phyloP scores from a whole-genome alignment of 2,888 invertebrate species.

The Allacma fusca region DNA sequence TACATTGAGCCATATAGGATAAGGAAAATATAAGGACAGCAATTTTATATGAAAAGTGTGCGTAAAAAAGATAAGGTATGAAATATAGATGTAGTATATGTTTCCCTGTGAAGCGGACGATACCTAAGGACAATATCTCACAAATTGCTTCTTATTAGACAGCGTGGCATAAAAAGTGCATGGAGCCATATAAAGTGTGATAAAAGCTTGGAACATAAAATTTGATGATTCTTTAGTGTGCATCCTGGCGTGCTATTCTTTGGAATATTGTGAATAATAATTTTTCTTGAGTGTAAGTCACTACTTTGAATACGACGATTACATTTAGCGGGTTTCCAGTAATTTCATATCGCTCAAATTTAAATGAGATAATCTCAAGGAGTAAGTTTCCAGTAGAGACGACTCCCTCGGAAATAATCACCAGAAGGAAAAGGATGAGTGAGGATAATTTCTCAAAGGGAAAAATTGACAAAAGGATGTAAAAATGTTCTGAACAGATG shows the following conservation, averaged over 20 bases:
- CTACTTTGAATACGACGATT: neutral
- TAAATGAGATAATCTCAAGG: neutral
- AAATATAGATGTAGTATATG: too few species aligned
- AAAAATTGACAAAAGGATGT: slow-evolving; percentile 2
- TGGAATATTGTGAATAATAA: slow-evolving; percentile 10
- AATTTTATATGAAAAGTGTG: too few species aligned
- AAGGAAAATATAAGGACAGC: too few species aligned
- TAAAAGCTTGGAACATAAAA: neutral
- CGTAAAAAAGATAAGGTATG: too few species aligned
- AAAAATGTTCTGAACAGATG: slow-evolving; percentile 73
- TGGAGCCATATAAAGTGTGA: neutral
- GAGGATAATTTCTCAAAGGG: neutral
- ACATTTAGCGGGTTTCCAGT: neutral
- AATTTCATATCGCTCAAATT: neutral
- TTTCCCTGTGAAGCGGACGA: too few species aligned
- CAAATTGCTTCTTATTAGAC: too few species aligned
- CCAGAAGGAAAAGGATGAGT: neutral
- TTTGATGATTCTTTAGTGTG: neutral
- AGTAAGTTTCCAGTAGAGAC: neutral
- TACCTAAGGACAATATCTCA: too few species aligned
- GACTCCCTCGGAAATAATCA: neutral
- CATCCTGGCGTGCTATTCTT: neutral
- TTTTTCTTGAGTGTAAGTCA: too few species aligned
- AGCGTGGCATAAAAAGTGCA: too few species aligned
- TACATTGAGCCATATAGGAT: too few species aligned